Conservation (phyloP, 2,113 vertebrate genomes). For the Siniperca knerii region DNA sequence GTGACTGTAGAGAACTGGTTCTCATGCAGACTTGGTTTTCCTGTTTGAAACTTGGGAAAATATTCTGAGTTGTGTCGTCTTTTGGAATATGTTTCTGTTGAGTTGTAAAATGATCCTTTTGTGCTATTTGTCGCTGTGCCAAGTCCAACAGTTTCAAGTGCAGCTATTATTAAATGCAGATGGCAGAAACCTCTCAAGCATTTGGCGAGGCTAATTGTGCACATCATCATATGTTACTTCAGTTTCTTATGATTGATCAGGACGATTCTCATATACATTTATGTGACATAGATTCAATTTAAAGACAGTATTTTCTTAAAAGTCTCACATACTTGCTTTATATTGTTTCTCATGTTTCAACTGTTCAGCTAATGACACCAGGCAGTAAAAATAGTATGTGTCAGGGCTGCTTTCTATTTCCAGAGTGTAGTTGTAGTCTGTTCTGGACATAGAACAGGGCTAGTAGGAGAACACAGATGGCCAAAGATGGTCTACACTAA, state of each 20-base stretch:
- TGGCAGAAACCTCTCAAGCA: conserved; percentile 52
- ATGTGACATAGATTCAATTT: background rate
- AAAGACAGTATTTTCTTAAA: conserved; percentile 12
- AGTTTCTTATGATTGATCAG: background rate
- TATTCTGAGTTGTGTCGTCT: conserved; percentile 33
- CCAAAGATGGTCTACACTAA: conserved; percentile 63
- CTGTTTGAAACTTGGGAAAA: conserved; percentile 43
- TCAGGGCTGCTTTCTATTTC: conserved; percentile 64
- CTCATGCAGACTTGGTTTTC: conserved; percentile 55
- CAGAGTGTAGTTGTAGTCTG: conserved; percentile 54
- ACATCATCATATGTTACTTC: conserved; percentile 10
- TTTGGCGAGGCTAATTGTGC: conserved; percentile 45
- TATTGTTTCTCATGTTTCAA: conserved; percentile 44
- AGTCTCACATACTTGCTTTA: conserved; percentile 10
- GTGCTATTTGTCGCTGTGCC: conserved; percentile 51
- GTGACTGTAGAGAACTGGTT: conserved; percentile 41
- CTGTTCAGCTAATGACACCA: conserved; percentile 44
- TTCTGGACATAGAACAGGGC: conserved; percentile 48
- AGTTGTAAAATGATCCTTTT: conserved; percentile 51
- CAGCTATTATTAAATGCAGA: conserved; percentile 71
- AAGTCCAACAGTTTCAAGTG: conserved; percentile 62
- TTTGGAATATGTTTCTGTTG: conserved; percentile 29
- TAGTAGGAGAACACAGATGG: conserved; percentile 50
- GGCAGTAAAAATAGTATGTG: conserved; percentile 57
- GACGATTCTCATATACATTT: background rate